A percentile compares a stretch with the other conserved stretches of the same genome.
Conservation (phyloP, 2,113 vertebrate genomes). For the Poecilia latipinna region DNA sequence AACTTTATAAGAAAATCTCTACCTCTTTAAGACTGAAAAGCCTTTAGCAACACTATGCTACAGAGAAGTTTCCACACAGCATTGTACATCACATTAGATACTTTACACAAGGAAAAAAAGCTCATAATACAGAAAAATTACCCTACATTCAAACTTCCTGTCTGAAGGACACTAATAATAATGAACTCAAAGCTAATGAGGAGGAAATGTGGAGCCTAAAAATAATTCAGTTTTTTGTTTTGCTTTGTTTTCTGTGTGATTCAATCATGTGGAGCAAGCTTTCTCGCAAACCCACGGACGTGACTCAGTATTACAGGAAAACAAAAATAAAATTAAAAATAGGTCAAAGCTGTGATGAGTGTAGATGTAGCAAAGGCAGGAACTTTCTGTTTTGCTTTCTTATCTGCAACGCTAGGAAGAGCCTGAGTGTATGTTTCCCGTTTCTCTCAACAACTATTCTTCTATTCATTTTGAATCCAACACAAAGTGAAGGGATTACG, state of each 20-base stretch:
- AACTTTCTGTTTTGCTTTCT: slow-evolving; percentile 19
- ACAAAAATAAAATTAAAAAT: slow-evolving; percentile 10
- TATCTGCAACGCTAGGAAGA: not conserved
- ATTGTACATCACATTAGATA: not conserved
- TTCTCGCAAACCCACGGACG: slow-evolving; percentile 24
- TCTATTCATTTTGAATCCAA: no score
- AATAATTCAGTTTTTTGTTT: slow-evolving; percentile 28
- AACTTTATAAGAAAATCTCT: not conserved
- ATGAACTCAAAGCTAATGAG: slow-evolving; percentile 45
- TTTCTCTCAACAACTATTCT: not conserved
- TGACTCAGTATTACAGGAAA: slow-evolving; percentile 15
- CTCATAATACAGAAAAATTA: not conserved
- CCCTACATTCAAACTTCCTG: not conserved
- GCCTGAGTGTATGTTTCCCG: not conserved
- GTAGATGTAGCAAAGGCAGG: slow-evolving; percentile 1
- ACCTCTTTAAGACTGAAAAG: not conserved
- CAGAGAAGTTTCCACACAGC: not conserved
- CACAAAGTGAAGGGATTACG: not conserved
- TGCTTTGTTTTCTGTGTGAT: slow-evolving; percentile 36
- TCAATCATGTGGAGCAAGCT: slow-evolving; percentile 11
- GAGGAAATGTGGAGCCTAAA: slow-evolving; percentile 50
- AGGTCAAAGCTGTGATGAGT: slow-evolving; percentile 9
- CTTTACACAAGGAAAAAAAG: slow-evolving; percentile 6
- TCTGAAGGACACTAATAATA: slow-evolving; percentile 43
- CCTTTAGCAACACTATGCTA: not conserved